Percentiles rank a stretch among this genome's conserved stretches.
Evolutionary conservation across 2,113 vertebrate species (phyloP).

Genomic region (Cyprinodon variegatus): DNA sequence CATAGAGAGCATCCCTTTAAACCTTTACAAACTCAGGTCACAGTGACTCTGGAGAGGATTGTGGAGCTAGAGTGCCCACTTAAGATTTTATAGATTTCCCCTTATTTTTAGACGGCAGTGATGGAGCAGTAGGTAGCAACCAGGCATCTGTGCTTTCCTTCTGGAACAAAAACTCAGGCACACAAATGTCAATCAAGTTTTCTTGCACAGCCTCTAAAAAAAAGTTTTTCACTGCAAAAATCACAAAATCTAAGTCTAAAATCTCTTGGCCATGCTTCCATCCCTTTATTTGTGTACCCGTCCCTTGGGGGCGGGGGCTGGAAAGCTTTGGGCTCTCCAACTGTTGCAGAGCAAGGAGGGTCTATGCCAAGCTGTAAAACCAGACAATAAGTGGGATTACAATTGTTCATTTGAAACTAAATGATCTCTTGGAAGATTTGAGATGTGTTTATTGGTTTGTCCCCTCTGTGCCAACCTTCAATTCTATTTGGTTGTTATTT

Average conservation of each 20-base stretch:
- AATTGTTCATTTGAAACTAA: constrained; percentile 67
- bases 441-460: constrained; percentile 59
- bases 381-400: constrained; percentile 57
- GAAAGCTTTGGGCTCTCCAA: constrained; percentile 48
- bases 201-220: constrained; percentile 31
- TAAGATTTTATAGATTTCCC: constrained; percentile 69
- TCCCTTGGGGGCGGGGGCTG: constrained; percentile 33
- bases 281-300: constrained; percentile 40
- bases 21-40: constrained; percentile 39
- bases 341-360: constrained; percentile 51
- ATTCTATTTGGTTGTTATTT: constrained; percentile 29
- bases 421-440: constrained; percentile 61
- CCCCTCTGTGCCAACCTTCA: constrained; percentile 38
- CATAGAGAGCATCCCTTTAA: constrained; percentile 20
- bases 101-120: constrained; percentile 63
- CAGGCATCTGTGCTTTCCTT: constrained; percentile 36
- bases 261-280: constrained; percentile 33
- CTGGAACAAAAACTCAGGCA: constrained; percentile 30
- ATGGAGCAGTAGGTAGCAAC: constrained; percentile 55
- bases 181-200: constrained; percentile 19
- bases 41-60: constrained; percentile 44
- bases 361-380: constrained; percentile 58
- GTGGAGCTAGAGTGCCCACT: constrained; percentile 45
- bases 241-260: constrained; percentile 54
- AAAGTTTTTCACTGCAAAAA: constrained; percentile 57